These are phyloP conservation scores for Pristionchus mayeri DNA, from an alignment of 2,888 invertebrate species.

Conservation along the genomic window DNA sequence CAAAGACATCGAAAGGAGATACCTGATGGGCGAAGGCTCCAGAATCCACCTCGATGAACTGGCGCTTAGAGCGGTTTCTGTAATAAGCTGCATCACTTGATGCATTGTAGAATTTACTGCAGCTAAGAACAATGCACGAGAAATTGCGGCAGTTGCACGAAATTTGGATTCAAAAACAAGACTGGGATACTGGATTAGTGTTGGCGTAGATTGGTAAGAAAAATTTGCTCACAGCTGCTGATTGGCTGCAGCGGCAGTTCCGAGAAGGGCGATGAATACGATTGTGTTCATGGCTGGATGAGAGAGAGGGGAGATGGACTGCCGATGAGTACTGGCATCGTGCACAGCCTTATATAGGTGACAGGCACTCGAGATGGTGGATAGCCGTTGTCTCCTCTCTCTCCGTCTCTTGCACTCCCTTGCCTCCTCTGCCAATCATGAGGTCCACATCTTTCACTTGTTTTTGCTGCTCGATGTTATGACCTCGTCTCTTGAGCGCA, in stretches of 20 bases:
- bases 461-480: conserved; percentile 27
- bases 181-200: neutral
- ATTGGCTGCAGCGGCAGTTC: neutral
- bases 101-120: neutral
- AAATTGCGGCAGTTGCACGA: neutral
- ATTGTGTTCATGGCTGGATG: neutral
- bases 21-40: neutral
- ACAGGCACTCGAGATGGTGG: conserved; percentile 19
- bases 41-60: conserved; percentile 20
- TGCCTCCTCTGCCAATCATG: conserved; percentile 1
- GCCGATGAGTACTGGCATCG: neutral
- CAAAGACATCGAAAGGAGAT: neutral
- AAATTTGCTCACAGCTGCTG: neutral
- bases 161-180: neutral
- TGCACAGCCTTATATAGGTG: conserved; percentile 1
- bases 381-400: conserved; percentile 18
- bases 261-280: neutral
- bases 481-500: conserved; percentile 25
- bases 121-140: neutral
- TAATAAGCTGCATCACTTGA: neutral
- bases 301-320: neutral
- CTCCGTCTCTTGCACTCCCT: conserved; percentile 9
- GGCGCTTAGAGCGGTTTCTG: conserved; percentile 41
- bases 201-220: neutral
- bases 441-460: conserved; percentile 30